Base-by-base conservation (phyloP, 23 tunicate species). In the Styela plicata region DNA sequence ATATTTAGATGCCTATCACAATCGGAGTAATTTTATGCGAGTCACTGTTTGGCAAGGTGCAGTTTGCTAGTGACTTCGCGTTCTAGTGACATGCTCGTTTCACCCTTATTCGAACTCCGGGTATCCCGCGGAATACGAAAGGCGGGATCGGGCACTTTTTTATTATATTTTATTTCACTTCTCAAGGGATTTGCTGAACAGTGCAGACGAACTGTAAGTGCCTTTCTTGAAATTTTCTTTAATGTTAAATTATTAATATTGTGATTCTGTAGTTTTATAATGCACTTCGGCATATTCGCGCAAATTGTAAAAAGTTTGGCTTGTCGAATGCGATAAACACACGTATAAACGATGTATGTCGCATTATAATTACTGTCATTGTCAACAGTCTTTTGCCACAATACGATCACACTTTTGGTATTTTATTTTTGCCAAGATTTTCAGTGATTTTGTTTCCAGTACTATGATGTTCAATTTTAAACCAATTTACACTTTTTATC, bases 1-100 rank as follows among this genome's bases (percentile, higher is more conserved):
- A 90, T 90, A 32, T 90, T 90, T 62, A 74, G 89, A 19, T 90
- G 96, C 68, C 81, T 90, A 23, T 90, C 96, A 24, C 89, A 90
- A 69, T 80, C 96, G 76, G 78, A 85, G 31, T 77, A 82, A 71
- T 2, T 52, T 35, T 36, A 63, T 13, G 13, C 77, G 32, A 29
- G 77, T 36, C 77, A 71, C 77, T 71, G 77, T 19, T 26, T 71
- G 77, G 34, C 36, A 71, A 71, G 77, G 77, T 71, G 77, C 77
- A 71, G 36, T 30, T 34, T 30, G 77, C 37, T 33, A 71, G 34
- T 71, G 34, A 34, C 24, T 71, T 32, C 37, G 36, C 10, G 7
- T 44, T 44, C 57, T 44, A 44, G 57, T 44, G 57, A 44, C 57
- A 44, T 44, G 57, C 57, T 44, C 57, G 57, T 5, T 44, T 44